Evolutionary conservation across 2,113 vertebrate species (phyloP).

Genomic region (Rhinoderma darwinii): DNA sequence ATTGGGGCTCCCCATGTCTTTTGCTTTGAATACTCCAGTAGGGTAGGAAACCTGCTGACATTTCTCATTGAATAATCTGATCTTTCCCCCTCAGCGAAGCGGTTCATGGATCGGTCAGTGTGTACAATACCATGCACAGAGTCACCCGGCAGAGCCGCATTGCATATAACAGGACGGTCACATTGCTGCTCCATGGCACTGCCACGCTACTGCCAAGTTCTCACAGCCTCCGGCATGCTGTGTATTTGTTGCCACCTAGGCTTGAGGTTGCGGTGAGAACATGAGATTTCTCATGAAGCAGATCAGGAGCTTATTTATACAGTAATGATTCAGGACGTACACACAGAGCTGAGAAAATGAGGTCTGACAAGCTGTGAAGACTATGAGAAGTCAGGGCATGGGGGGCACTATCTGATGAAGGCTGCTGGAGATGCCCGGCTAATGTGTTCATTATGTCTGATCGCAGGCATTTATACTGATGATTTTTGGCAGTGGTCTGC

Average conservation of each 20-base stretch:
- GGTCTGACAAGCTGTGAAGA: neutral
- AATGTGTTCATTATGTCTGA: neutral
- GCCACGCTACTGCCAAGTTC: neutral
- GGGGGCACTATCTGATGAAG: neutral
- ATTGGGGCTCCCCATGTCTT: neutral
- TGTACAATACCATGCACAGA: too few relatives aligned
- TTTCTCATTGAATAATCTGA: neutral
- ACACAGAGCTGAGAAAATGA: neutral
- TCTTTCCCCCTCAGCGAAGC: neutral
- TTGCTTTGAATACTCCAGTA: neutral
- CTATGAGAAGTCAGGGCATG: neutral
- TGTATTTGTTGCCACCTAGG: conserved; percentile 1
- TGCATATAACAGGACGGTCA: neutral
- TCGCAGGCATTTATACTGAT: neutral
- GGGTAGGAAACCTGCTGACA: neutral
- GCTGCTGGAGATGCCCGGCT: too few relatives aligned
- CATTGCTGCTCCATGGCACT: neutral
- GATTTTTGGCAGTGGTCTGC: neutral
- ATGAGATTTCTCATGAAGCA: neutral
- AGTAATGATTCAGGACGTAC: neutral
- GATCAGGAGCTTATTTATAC: neutral
- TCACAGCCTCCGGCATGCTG: neutral
- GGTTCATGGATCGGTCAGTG: neutral
- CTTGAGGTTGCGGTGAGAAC: conserved; percentile 15
- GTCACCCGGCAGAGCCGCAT: neutral